Percentiles rank a stretch among this genome's conserved stretches.
Evolutionary conservation across 2,797 vertebrate species (phyloP).

Genomic region (Oreochromis mossambicus): DNA sequence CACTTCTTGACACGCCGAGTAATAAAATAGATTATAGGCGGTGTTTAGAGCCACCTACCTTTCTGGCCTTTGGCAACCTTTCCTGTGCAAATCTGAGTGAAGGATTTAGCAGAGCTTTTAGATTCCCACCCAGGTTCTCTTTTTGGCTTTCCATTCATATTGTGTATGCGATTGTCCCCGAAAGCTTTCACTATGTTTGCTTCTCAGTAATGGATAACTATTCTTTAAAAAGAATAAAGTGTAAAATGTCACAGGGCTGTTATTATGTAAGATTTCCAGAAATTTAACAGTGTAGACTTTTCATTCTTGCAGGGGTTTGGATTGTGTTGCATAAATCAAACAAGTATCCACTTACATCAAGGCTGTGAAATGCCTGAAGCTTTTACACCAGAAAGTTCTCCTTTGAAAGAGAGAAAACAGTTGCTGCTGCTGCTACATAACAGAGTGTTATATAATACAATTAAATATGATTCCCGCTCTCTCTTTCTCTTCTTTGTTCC

Average conservation of each 20-base stretch:
- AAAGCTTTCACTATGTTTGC: neutral
- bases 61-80: neutral
- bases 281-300: constrained; percentile 3
- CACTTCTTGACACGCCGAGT: constrained; percentile 67
- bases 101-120: neutral
- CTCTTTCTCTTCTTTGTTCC: constrained; percentile 23
- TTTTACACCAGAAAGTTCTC: constrained; percentile 35
- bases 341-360: constrained; percentile 43
- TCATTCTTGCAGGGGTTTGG: constrained; percentile 14
- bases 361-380: constrained; percentile 39
- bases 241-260: neutral
- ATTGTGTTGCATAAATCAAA: constrained; percentile 39
- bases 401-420: constrained; percentile 50
- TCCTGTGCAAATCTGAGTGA: constrained; percentile 1
- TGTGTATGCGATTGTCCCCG: neutral
- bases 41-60: neutral
- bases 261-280: constrained; percentile 21
- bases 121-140: neutral
- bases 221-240: neutral
- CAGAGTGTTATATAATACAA: constrained; percentile 64
- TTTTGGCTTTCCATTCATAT: neutral
- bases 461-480: constrained; percentile 45
- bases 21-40: neutral
- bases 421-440: constrained; percentile 48
- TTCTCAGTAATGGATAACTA: neutral